Percentiles rank a stretch among this genome's conserved stretches.
Conservation (phyloP, 2,888 invertebrate species). For the Drosophila melanosoma region DNA sequence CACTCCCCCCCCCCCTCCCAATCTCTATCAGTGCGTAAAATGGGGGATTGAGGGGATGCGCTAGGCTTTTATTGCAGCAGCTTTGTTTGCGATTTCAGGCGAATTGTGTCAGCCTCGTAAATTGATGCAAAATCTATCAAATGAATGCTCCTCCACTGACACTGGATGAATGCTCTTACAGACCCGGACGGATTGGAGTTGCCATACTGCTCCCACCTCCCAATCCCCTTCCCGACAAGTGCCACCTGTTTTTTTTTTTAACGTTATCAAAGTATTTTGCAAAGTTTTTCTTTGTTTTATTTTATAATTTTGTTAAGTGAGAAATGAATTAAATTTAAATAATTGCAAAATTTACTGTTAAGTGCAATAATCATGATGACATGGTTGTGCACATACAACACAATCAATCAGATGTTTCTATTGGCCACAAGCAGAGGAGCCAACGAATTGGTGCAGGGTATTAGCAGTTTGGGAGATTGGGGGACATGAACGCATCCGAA, state of each 20-base stretch:
- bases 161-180: background rate
- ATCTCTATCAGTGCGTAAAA: background rate
- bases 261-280: no score
- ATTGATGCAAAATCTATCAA: constrained; percentile 4
- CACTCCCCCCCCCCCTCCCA: background rate
- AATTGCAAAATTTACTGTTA: background rate
- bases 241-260: background rate
- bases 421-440: background rate
- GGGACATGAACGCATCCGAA: constrained; percentile 49
- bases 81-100: constrained; percentile 51
- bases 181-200: background rate
- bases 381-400: constrained; percentile 4
- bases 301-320: background rate
- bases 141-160: background rate
- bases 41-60: background rate
- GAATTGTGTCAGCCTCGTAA: constrained; percentile 33
- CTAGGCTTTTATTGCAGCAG: constrained; percentile 54
- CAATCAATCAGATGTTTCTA: no score
- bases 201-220: background rate
- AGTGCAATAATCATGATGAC: constrained; percentile 11
- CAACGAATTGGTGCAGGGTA: constrained; percentile 26
- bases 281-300: no score
- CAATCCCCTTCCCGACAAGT: background rate
- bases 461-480: constrained; percentile 30
- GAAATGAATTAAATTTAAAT: background rate